Evolutionary conservation across 1,140 invertebrate species (phyloP).

Genomic region (Phortica variegata): DNA sequence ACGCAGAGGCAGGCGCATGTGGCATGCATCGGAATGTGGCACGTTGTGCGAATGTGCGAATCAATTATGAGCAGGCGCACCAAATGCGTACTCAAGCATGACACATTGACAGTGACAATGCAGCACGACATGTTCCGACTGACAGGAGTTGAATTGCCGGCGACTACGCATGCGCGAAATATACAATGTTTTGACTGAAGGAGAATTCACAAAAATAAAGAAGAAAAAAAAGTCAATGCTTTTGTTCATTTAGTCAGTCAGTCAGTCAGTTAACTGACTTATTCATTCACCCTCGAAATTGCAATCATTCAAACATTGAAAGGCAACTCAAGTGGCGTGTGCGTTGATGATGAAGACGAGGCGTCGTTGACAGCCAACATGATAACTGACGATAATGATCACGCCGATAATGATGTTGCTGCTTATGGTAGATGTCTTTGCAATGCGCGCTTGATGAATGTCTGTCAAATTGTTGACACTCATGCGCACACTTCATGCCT

Average conservation of each 20-base stretch:
- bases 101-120: constrained; percentile 12
- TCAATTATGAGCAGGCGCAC: constrained; percentile 48
- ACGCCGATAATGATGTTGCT: too few species aligned
- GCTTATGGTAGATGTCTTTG: constrained; percentile 5
- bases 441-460: constrained; percentile 33
- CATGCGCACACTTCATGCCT: constrained; percentile 23
- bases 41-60: constrained; percentile 12
- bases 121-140: constrained; percentile 11
- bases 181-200: too few species aligned
- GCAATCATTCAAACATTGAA: constrained; percentile 33
- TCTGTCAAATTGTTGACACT: constrained; percentile 52
- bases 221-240: not conserved
- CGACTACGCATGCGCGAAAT: too few species aligned
- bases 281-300: constrained; percentile 5
- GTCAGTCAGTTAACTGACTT: too few species aligned
- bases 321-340: constrained; percentile 7
- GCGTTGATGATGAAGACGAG: too few species aligned
- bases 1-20: constrained; percentile 9
- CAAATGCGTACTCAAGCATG: constrained; percentile 24
- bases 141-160: too few species aligned
- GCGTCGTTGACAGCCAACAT: constrained; percentile 21
- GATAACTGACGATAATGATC: not conserved
- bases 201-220: too few species aligned
- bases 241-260: not conserved
- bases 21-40: not conserved